phyloP scores from a whole-genome alignment of 2,113 vertebrate genomes.

The Vicugna pacos region DNA sequence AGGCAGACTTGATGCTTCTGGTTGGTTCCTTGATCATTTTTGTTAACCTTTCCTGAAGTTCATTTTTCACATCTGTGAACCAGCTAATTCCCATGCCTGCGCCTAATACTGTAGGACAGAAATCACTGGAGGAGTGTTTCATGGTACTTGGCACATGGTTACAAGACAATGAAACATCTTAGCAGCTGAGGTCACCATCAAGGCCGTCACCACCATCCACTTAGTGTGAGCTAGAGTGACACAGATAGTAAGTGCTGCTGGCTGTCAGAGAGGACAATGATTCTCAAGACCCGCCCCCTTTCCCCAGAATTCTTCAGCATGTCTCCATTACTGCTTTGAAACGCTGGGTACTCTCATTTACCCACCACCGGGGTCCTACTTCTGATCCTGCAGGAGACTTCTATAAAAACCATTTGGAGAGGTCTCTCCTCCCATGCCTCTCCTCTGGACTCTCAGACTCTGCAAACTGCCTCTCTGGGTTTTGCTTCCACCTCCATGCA shows the following conservation, averaged over 20 bases:
- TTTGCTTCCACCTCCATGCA: neutral
- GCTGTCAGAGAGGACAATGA: neutral
- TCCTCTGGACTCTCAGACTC: neutral
- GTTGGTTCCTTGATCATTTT: neutral
- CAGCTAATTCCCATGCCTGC: neutral
- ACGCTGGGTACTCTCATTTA: neutral
- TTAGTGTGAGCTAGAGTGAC: neutral
- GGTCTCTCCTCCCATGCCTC: fast-evolving
- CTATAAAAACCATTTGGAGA: neutral
- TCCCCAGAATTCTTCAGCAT: neutral
- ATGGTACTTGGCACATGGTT: neutral
- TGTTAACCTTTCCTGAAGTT: neutral
- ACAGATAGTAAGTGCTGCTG: neutral
- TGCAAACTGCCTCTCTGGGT: neutral
- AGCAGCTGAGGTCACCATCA: neutral
- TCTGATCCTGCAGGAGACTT: neutral
- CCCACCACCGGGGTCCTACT: neutral
- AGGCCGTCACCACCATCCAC: neutral
- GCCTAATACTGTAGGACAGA: neutral
- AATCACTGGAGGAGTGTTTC: neutral
- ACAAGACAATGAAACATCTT: neutral
- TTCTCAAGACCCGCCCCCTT: neutral
- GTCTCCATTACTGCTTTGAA: neutral
- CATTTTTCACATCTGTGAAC: neutral
- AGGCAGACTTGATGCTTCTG: neutral